Conservation (phyloP, 2,113 vertebrate genomes). For the Spea bombifrons region DNA sequence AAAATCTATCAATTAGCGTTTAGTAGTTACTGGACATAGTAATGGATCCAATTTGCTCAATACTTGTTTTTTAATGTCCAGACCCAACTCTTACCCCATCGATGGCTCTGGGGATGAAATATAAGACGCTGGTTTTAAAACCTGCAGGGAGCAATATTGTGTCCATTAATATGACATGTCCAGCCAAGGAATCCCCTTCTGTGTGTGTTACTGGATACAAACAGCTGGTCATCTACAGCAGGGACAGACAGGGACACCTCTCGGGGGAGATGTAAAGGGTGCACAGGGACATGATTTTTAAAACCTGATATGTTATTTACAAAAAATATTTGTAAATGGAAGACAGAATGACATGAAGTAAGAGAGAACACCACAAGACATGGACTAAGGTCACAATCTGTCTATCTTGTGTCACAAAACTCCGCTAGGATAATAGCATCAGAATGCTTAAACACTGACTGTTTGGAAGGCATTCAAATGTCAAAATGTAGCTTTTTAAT, state of each 20-base stretch:
- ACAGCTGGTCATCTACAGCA: slow-evolving; percentile 54
- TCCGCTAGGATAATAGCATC: not conserved
- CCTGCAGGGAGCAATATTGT: slow-evolving; percentile 47
- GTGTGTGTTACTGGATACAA: slow-evolving; percentile 57
- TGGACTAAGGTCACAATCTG: slow-evolving; percentile 5
- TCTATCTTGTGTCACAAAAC: not conserved
- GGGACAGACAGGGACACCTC: slow-evolving; percentile 20
- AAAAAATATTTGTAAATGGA: slow-evolving; percentile 81
- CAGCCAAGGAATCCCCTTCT: slow-evolving; percentile 15
- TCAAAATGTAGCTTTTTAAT: not conserved
- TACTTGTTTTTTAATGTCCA: slow-evolving; percentile 19
- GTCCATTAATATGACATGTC: slow-evolving; percentile 29
- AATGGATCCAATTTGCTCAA: slow-evolving; percentile 16
- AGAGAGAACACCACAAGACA: slow-evolving; percentile 25
- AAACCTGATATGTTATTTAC: slow-evolving; percentile 70
- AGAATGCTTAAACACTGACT: not conserved
- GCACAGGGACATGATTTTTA: slow-evolving; percentile 61
- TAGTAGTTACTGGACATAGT: slow-evolving; percentile 5
- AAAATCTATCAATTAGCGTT: slow-evolving; percentile 16
- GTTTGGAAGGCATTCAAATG: too few relatives aligned
- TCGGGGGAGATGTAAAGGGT: slow-evolving; percentile 53
- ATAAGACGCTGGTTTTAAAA: slow-evolving; percentile 16
- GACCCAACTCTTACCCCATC: slow-evolving; percentile 6
- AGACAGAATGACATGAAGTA: slow-evolving; percentile 16
- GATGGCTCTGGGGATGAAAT: slow-evolving; percentile 10